A percentile compares a stretch with the other conserved stretches of the same genome.
Evolutionary conservation across 2,113 vertebrate species (phyloP).

Genomic region (Diphyllodes magnificus): DNA sequence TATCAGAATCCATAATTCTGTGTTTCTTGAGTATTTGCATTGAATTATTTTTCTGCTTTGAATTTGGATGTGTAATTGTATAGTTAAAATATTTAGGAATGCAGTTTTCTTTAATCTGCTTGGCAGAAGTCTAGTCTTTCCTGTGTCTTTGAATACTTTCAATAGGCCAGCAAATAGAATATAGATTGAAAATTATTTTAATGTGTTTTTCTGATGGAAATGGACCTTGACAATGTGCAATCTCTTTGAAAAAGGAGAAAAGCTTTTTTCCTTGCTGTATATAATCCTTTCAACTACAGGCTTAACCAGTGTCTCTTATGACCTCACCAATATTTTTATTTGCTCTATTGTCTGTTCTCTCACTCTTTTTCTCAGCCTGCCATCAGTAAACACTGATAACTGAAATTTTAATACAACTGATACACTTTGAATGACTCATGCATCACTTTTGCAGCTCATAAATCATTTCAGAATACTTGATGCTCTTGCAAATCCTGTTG

Average conservation of each 20-base stretch:
- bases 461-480: background rate
- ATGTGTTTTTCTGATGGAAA: constrained; percentile 11
- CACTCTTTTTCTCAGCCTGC: background rate
- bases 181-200: constrained; percentile 40
- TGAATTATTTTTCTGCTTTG: background rate
- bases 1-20: background rate
- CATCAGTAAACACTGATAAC: background rate
- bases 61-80: background rate
- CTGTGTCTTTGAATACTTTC: constrained; percentile 18
- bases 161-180: constrained; percentile 28
- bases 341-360: background rate
- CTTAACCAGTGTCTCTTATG: background rate
- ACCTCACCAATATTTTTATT: background rate
- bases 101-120: constrained; percentile 2
- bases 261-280: constrained; percentile 30
- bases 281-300: background rate
- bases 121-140: background rate
- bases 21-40: constrained; percentile 6
- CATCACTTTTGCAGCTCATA: background rate
- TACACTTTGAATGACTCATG: background rate
- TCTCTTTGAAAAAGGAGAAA: constrained; percentile 31
- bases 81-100: background rate
- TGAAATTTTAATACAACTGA: background rate
- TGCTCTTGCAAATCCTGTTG: background rate
- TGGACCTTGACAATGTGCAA: background rate